Conservation (phyloP, 2,797 vertebrate species). For the Hybognathus amarus region DNA sequence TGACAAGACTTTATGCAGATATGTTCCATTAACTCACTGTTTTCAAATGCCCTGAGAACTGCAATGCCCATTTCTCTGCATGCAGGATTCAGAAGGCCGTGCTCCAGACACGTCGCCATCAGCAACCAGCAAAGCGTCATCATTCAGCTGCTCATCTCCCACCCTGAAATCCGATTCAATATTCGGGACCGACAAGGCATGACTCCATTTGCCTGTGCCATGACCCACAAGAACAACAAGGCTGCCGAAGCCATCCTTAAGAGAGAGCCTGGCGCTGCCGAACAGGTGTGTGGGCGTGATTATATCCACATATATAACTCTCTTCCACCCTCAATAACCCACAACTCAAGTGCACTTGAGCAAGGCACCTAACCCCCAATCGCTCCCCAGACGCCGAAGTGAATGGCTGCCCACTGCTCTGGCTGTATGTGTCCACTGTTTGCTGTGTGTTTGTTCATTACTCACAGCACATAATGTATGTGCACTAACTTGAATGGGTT, state of each 20-base stretch:
- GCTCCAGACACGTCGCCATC: constrained; percentile 93
- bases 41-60: not conserved
- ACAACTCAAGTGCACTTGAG: too few species aligned
- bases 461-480: too few species aligned
- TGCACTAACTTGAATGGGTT: too few species aligned
- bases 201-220: constrained; percentile 97
- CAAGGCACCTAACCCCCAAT: too few species aligned
- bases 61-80: not conserved
- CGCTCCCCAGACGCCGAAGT: too few species aligned
- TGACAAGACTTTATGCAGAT: not conserved
- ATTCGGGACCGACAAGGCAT: constrained; percentile 94
- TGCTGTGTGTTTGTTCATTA: too few species aligned
- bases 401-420: too few species aligned
- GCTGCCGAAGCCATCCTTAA: constrained; percentile 96
- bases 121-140: constrained; percentile 95
- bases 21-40: not conserved
- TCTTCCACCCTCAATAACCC: too few species aligned
- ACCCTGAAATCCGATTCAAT: constrained; percentile 91
- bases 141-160: constrained; percentile 96
- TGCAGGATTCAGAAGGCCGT: constrained; percentile 93
- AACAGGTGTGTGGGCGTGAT: constrained; percentile 83
- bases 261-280: constrained; percentile 93
- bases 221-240: constrained; percentile 98
- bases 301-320: not conserved
- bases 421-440: too few species aligned